Evolutionary conservation across 2,888 invertebrate species (phyloP).

Genomic region (Argyresthia albistria): DNA sequence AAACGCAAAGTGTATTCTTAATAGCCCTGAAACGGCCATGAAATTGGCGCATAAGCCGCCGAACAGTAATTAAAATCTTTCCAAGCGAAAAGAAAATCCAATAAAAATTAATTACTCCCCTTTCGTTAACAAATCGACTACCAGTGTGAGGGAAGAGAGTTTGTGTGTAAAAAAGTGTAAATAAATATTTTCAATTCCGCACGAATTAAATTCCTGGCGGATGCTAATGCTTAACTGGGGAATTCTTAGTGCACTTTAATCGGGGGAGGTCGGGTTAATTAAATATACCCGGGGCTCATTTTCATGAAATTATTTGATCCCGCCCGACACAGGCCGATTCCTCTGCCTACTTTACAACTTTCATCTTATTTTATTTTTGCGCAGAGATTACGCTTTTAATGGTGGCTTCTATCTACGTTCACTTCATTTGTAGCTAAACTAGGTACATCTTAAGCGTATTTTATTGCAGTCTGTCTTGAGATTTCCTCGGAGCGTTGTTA

Average conservation of each 20-base stretch:
- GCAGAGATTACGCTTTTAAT: conserved; percentile 12
- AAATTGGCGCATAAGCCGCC: conserved; percentile 27
- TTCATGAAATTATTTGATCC: conserved; percentile 69
- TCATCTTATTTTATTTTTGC: conserved; percentile 48
- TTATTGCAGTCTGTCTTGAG: conserved; percentile 46
- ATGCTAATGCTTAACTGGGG: conserved; percentile 65
- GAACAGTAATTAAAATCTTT: conserved; percentile 47
- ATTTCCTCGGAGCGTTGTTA: conserved; percentile 11
- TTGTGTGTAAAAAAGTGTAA: conserved; percentile 42
- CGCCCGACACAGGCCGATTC: conserved; percentile 47
- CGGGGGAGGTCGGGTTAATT: conserved; percentile 64
- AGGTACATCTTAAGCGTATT: conserved; percentile 35
- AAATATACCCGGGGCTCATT: conserved; percentile 63
- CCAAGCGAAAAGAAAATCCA: conserved; percentile 52
- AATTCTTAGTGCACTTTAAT: conserved; percentile 64
- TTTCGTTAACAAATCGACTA: conserved; percentile 32
- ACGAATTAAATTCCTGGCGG: conserved; percentile 62
- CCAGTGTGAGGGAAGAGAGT: conserved; percentile 37
- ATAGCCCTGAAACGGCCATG: neutral
- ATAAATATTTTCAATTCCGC: conserved; percentile 50
- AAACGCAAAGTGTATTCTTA: too few species aligned
- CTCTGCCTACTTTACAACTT: conserved; percentile 39
- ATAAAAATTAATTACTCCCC: conserved; percentile 52
- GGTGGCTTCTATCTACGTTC: conserved; percentile 13
- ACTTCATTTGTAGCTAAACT: conserved; percentile 36